These are phyloP conservation scores for Microcebus ravelobensis DNA, from an alignment of 2,113 vertebrate species.

Conservation along the genomic window DNA sequence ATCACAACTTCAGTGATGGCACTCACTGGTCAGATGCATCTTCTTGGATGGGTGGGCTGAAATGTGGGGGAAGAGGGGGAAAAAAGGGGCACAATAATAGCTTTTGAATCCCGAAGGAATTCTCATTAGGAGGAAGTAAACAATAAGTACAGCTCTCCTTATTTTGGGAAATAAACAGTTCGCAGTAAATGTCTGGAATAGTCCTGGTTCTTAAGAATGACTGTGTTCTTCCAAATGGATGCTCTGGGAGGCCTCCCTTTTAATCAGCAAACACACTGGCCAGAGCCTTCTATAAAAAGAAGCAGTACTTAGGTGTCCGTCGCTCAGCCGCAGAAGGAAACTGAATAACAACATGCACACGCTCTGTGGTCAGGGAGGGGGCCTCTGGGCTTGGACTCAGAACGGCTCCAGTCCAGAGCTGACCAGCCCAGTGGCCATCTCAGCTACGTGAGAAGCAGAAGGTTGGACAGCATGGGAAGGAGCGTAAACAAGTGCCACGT, in stretches of 20 bases:
- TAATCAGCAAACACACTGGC: slow-evolving; percentile 73
- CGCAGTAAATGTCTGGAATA: slow-evolving; percentile 72
- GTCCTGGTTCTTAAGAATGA: slow-evolving; percentile 64
- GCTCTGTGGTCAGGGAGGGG: slow-evolving; percentile 66
- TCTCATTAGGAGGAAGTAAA: slow-evolving; percentile 56
- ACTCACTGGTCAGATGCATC: neutral
- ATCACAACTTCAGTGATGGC: neutral
- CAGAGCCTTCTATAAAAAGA: slow-evolving; percentile 74
- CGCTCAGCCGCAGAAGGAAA: slow-evolving; percentile 68
- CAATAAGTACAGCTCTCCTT: slow-evolving; percentile 55
- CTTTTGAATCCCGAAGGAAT: slow-evolving; percentile 9
- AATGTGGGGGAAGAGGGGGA: neutral
- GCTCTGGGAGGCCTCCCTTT: slow-evolving; percentile 66
- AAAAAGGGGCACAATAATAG: neutral
- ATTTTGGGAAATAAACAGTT: slow-evolving; percentile 63
- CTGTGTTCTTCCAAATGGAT: slow-evolving; percentile 67
- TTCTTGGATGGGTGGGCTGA: neutral
- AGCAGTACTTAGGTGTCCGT: slow-evolving; percentile 68
- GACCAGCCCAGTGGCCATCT: neutral
- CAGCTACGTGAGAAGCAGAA: neutral
- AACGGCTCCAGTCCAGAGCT: slow-evolving; percentile 23
- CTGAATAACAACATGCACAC: slow-evolving; percentile 46
- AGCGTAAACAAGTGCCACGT: neutral
- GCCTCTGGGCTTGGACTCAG: slow-evolving; percentile 59
- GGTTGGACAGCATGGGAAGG: neutral